Percentiles rank a stretch among this genome's conserved stretches.
Evolutionary conservation across 2,113 vertebrate genomes (phyloP).

Genomic region (Axis porcinus): DNA sequence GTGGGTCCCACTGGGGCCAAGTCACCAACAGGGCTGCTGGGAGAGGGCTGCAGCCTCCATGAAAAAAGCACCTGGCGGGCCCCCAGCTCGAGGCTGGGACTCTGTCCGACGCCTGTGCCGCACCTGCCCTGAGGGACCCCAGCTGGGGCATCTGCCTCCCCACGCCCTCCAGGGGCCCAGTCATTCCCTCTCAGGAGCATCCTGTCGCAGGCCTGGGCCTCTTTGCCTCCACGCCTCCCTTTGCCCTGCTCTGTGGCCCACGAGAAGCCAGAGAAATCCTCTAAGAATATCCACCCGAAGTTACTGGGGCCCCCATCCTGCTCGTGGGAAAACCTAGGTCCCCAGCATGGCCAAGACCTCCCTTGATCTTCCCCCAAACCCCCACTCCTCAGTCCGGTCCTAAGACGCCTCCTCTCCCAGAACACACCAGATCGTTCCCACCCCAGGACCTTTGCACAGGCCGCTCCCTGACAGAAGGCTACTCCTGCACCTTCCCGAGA

Average conservation of each 20-base stretch:
- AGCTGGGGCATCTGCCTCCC: not conserved
- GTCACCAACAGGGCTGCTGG: not conserved
- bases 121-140: not conserved
- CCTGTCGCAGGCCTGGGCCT: fast-evolving
- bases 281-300: not conserved
- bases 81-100: too few relatives aligned
- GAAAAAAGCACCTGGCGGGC: not conserved
- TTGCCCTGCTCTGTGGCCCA: not conserved
- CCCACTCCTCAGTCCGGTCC: not conserved
- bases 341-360: fast-evolving
- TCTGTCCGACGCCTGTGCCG: not conserved
- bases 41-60: not conserved
- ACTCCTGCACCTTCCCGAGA: not conserved
- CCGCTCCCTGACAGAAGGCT: not conserved
- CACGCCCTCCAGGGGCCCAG: fast-evolving
- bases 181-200: fast-evolving
- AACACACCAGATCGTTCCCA: not conserved
- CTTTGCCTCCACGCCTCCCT: not conserved
- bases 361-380: not conserved
- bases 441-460: not conserved
- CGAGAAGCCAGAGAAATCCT: not conserved
- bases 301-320: fast-evolving
- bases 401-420: not conserved
- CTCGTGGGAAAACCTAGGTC: not conserved
- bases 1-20: not conserved